Evolutionary conservation across 2,888 invertebrate species (phyloP).

Genomic region (Nomada fabriciana): DNA sequence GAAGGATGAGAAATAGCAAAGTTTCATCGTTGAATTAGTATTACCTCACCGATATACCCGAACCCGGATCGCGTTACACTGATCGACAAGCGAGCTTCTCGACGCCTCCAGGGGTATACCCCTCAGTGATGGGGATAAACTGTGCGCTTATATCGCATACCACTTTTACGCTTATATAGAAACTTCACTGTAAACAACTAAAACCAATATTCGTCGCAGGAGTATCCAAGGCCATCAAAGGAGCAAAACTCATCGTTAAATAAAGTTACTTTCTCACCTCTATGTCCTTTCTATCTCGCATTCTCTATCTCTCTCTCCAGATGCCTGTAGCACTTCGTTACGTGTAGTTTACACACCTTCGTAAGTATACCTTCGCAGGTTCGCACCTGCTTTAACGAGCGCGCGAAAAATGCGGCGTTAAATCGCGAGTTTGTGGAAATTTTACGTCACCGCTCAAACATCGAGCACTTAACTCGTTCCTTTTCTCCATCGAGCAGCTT

Average conservation of each 20-base stretch:
- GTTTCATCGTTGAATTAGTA: no score
- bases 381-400: constrained; percentile 13
- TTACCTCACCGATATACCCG: no score
- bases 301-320: neutral
- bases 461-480: neutral
- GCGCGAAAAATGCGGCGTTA: neutral
- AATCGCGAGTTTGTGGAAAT: neutral
- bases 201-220: neutral
- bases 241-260: constrained; percentile 23
- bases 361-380: constrained; percentile 12
- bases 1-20: no score
- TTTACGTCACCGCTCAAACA: constrained; percentile 31
- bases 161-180: no score
- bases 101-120: no score
- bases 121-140: no score
- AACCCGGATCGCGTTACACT: no score
- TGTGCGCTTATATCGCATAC: no score
- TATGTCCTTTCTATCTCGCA: no score
- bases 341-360: constrained; percentile 23
- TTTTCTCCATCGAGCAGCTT: neutral
- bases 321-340: constrained; percentile 29
- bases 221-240: constrained; percentile 18
- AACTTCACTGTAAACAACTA: neutral
- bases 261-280: constrained; percentile 9
- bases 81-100: no score